These are phyloP conservation scores for Oreochromis mossambicus DNA, from an alignment of 2,797 vertebrate species.

Conservation along the genomic window DNA sequence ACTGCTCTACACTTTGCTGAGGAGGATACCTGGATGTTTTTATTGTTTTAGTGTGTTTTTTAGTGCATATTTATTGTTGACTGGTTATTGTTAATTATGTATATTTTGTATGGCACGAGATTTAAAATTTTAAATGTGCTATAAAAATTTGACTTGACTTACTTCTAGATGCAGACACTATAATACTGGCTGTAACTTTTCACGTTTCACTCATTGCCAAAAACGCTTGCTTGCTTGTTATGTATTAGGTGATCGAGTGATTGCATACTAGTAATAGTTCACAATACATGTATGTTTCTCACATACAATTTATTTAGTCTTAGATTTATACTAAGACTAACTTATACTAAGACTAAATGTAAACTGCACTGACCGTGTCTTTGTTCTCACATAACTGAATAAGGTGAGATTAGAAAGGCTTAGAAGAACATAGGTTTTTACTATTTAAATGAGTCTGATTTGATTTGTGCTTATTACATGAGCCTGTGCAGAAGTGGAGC, in stretches of 20 bases:
- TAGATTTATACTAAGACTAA: neutral
- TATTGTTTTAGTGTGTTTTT: neutral
- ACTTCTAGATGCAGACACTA: neutral
- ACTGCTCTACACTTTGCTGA: neutral
- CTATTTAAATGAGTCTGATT: neutral
- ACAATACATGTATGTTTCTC: neutral
- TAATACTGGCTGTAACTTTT: neutral
- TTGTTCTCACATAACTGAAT: neutral
- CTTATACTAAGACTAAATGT: neutral
- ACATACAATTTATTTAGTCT: neutral
- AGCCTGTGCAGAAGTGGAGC: neutral
- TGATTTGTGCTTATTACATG: neutral
- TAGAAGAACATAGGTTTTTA: neutral
- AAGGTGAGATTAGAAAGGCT: neutral
- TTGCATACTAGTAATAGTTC: neutral
- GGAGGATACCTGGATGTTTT: neutral
- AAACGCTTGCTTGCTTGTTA: rapidly evolving
- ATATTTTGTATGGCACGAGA: neutral
- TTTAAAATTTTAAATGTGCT: neutral
- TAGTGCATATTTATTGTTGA: neutral
- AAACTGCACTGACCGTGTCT: neutral
- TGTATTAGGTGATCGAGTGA: neutral
- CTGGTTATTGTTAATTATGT: rapidly evolving
- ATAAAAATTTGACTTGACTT: neutral
- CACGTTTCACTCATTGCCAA: neutral